Base-by-base conservation (phyloP, 2,888 invertebrate genomes). In the Lepidonotus clava region DNA sequence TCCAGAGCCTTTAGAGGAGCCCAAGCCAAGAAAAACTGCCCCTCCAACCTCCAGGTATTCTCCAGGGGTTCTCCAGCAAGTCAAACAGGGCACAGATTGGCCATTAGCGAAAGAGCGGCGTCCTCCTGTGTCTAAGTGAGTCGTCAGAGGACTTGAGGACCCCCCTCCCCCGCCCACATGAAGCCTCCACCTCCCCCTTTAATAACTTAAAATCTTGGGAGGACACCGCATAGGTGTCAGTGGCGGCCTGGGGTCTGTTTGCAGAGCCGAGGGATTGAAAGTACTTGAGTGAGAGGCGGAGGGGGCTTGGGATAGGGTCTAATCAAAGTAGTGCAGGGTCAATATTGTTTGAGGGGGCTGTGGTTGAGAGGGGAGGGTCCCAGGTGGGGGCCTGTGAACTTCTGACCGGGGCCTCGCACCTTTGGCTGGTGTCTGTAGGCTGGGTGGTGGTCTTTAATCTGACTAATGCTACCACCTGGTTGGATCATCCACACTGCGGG, bases 121-220 rank as follows among this genome's bases (percentile, higher is more conserved):
- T 71, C 71, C 21, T 18, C 71, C 0, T 34, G 38, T 36, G 36
- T 71, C 38, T 38, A 71, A 11, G 71, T 34, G 36, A 14, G 36
- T 14, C 5, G 36, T 0, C 38, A 38, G 14, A 34, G 14, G 14
- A 2, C 34, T 38, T 71, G 71, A 71, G 38, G 71, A 34, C 36
- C 71, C 24, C 71, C 56, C 18, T 14, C 14, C 56, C 56, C 71
- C 38, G 36, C 36, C 21, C 28, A 28, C 61, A 24, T 61, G 28
- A n/a, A n/a, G n/a, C n/a, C n/a, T n/a, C n/a, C n/a, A n/a, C n/a
- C n/a, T 28, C 61, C 46, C 61, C 61, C 24, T 71, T 71, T 34
- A 71, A 71, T 71, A 71, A 36, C 71, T 38, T 71, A 71, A 71
- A 71, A 71, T 71, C 71, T 34, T n/a, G 4, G 71, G 71, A 34